Percentiles rank a stretch among this genome's conserved stretches.
phyloP scores from a whole-genome alignment of 2,113 vertebrate genomes.

The Psilopogon haemacephalus region DNA sequence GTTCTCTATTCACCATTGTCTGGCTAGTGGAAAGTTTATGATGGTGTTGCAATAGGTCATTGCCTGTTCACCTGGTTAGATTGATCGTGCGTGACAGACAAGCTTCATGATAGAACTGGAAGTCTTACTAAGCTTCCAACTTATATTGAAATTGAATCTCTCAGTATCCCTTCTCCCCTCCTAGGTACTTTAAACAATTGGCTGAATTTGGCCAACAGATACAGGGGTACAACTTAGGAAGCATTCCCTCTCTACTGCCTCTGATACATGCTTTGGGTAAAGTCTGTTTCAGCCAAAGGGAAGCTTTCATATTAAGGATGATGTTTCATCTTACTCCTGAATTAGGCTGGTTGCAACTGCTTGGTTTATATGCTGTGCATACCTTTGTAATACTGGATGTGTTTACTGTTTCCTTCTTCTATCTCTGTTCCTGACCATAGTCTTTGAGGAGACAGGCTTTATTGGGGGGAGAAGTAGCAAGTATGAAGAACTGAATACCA shows the following conservation, averaged over 20 bases:
- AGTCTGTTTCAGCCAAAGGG: neutral
- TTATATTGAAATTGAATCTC: neutral
- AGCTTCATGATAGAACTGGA: neutral
- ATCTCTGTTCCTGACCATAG: slow-evolving; percentile 17
- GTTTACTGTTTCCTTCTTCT: slow-evolving; percentile 26
- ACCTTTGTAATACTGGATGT: slow-evolving; percentile 25
- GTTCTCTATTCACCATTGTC: neutral
- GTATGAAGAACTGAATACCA: neutral
- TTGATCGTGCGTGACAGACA: rapidly evolving
- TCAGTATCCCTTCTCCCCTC: neutral
- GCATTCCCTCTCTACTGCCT: neutral
- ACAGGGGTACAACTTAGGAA: neutral
- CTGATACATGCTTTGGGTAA: neutral
- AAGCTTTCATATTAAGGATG: neutral
- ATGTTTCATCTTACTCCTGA: neutral
- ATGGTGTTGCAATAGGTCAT: neutral
- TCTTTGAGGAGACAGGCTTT: neutral
- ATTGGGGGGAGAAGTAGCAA: neutral
- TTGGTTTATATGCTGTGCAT: slow-evolving; percentile 38
- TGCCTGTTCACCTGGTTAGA: neutral
- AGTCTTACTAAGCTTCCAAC: neutral
- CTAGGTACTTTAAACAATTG: neutral
- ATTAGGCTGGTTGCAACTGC: slow-evolving; percentile 38
- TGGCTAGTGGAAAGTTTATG: neutral
- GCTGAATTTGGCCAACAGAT: neutral